phyloP scores from a whole-genome alignment of 2,113 vertebrate genomes.

The Tetraodon nigroviridis region DNA sequence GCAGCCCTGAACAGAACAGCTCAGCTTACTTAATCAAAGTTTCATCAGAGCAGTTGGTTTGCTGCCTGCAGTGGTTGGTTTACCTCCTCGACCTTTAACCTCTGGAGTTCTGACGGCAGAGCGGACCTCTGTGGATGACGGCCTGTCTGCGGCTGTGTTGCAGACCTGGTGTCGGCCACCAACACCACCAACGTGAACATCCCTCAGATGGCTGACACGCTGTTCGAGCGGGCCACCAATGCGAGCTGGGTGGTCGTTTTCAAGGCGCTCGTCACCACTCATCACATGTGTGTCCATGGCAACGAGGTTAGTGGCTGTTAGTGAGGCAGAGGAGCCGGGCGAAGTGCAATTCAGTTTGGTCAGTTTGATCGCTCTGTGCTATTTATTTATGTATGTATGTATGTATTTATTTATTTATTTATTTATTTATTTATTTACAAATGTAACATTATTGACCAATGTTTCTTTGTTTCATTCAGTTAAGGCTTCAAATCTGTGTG shows the following conservation, averaged over 20 bases:
- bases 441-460: not conserved
- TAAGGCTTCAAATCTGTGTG: not conserved
- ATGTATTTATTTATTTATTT: too few species aligned
- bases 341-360: not conserved
- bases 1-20: conserved; percentile 17
- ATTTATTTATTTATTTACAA: not conserved
- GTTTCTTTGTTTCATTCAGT: too few species aligned
- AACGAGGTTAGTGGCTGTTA: conserved; percentile 82
- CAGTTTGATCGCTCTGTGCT: too few species aligned
- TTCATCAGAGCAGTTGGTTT: conserved; percentile 31
- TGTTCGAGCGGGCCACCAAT: conserved; percentile 78
- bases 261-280: conserved; percentile 94
- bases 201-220: conserved; percentile 86
- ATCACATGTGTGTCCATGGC: conserved; percentile 97
- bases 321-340: not conserved
- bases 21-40: conserved; percentile 34
- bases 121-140: not conserved
- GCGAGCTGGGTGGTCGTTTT: conserved; percentile 99
- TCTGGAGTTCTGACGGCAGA: not conserved
- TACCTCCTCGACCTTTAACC: not conserved
- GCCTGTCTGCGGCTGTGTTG: conserved; percentile 28
- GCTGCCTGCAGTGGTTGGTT: not conserved
- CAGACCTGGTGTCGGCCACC: conserved; percentile 96
- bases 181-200: conserved; percentile 99
- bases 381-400: too few species aligned